Conservation (phyloP, 2,113 vertebrate species). For the Nestor notabilis region DNA sequence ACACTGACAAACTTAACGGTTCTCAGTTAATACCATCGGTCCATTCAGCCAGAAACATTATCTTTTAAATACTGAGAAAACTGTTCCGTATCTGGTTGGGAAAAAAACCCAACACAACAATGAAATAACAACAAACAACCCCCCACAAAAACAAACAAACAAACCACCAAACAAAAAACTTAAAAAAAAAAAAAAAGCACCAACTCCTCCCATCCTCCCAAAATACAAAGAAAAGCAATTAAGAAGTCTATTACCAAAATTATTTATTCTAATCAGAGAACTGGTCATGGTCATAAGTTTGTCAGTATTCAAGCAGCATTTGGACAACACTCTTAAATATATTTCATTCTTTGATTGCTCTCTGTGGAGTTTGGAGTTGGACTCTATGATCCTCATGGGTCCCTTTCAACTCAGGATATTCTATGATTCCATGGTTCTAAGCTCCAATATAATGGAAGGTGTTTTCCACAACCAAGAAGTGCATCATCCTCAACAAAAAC, state of each 20-base stretch:
- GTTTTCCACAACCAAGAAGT: neutral
- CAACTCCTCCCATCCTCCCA: neutral
- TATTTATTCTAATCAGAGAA: neutral
- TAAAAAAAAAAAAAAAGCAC: neutral
- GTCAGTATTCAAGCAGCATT: neutral
- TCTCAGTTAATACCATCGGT: neutral
- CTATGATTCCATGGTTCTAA: neutral
- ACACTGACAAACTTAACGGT: neutral
- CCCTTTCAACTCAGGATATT: neutral
- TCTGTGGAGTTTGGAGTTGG: neutral
- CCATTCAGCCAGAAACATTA: neutral
- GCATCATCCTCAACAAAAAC: neutral
- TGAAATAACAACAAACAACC: neutral
- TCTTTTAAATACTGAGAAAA: neutral
- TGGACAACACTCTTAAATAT: fast-evolving
- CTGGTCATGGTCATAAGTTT: neutral
- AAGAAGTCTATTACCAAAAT: neutral
- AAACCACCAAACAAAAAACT: too few species aligned
- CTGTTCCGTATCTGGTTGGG: neutral
- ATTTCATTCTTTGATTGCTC: neutral
- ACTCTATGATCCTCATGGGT: fast-evolving
- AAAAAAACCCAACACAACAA: neutral
- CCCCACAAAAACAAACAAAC: too few species aligned
- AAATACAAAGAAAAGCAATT: neutral
- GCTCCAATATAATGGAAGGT: neutral